These are phyloP conservation scores for Anorthoa munda DNA, from an alignment of 2,888 invertebrate genomes.

Conservation along the genomic window DNA sequence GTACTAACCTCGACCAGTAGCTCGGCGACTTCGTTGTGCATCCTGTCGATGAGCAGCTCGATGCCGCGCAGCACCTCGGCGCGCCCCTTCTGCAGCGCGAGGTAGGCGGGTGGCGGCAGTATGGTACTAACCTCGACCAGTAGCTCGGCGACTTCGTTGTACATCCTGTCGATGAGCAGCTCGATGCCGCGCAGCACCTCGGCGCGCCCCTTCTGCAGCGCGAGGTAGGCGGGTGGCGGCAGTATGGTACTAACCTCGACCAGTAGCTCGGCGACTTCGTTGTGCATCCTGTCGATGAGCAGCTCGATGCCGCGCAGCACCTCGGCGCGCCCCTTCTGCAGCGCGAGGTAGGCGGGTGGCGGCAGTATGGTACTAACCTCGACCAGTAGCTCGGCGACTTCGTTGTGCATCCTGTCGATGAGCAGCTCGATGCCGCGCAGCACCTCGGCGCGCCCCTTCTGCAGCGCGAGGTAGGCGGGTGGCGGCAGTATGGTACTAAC, in stretches of 20 bases:
- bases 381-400: slow-evolving; percentile 97
- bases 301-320: slow-evolving; percentile 98
- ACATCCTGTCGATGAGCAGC: slow-evolving; percentile 98
- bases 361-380: slow-evolving; percentile 92
- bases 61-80: slow-evolving; percentile 98
- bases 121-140: slow-evolving; percentile 94
- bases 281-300: slow-evolving; percentile 98
- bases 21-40: slow-evolving; percentile 97
- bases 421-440: slow-evolving; percentile 98
- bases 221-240: slow-evolving; percentile 91
- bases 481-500: slow-evolving; percentile 83
- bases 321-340: slow-evolving; percentile 97
- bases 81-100: slow-evolving; percentile 96
- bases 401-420: slow-evolving; percentile 98
- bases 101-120: slow-evolving; percentile 85
- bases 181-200: slow-evolving; percentile 99
- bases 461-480: slow-evolving; percentile 94
- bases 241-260: slow-evolving; percentile 93
- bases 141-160: slow-evolving; percentile 96
- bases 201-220: slow-evolving; percentile 96
- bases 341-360: slow-evolving; percentile 92
- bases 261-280: slow-evolving; percentile 96
- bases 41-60: slow-evolving; percentile 98
- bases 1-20: slow-evolving; percentile 96
- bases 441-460: slow-evolving; percentile 97